Percentiles rank a stretch among this genome's conserved stretches.
These are phyloP conservation scores for Cataglyphis livida DNA, from an alignment of 2,888 invertebrate species.

Conservation along the genomic window DNA sequence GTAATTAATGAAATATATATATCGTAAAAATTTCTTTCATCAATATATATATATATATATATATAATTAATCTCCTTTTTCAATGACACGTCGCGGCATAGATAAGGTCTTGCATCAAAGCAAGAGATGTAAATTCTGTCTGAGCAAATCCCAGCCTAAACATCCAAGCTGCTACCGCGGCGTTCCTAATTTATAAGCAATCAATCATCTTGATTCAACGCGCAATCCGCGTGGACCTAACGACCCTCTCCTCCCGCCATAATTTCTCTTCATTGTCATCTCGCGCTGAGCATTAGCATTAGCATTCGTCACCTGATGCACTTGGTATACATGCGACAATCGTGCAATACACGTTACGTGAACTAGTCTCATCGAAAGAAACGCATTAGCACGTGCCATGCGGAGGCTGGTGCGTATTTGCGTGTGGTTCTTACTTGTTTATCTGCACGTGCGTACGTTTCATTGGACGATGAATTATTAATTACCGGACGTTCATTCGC, in stretches of 20 bases:
- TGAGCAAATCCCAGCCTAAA: neutral
- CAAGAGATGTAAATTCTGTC: conserved; percentile 6
- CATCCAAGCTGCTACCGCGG: neutral
- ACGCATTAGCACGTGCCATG: conserved; percentile 27
- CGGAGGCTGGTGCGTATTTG: conserved; percentile 4
- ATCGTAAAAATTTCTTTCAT: neutral
- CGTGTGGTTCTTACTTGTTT: conserved; percentile 41
- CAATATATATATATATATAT: too few species aligned
- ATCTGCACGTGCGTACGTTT: conserved; percentile 49
- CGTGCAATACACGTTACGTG: neutral
- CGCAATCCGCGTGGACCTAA: conserved; percentile 19
- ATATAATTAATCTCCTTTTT: neutral
- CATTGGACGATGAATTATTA: conserved; percentile 70
- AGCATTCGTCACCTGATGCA: conserved; percentile 60
- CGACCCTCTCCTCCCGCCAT: conserved; percentile 26
- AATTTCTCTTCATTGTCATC: conserved; percentile 34
- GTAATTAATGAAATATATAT: too few species aligned
- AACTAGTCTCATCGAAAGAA: neutral
- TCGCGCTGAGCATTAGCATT: conserved; percentile 24
- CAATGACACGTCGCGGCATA: neutral
- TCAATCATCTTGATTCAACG: conserved; percentile 40
- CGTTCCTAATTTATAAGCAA: conserved; percentile 7
- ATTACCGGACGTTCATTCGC: conserved; percentile 69
- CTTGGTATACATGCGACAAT: conserved; percentile 30
- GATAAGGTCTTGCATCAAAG: neutral